Evolutionary conservation across 1,140 invertebrate genomes (phyloP), one percentile per base, ranked within the genome.

Genomic region (Polypedilum pembai): DNA sequence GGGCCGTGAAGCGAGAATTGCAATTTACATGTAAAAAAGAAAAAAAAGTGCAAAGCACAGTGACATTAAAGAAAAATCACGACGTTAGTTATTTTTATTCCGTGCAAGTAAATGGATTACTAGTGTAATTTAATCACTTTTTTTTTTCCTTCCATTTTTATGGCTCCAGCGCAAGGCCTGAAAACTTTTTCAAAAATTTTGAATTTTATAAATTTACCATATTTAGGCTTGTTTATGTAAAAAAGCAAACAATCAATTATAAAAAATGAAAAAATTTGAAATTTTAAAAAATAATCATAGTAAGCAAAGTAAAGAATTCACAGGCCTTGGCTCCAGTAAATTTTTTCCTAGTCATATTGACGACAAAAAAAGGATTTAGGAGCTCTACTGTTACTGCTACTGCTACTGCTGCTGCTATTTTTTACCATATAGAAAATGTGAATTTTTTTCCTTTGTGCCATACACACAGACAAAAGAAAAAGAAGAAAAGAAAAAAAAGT

Each of bases 81-180:
- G 17, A 17, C n/a, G 18, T 4, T 18, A 69, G 20, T 20, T 69
- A 56, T 56, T 56, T 56, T 45, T 45, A 12, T 56, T 56, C 45
- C 45, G 45, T 56, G 45, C 7, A 18, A 69, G 20, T 21, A 18
- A 69, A 69, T 8, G 65, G 65, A 69, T 69, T 69, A 69, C 65
- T 21, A 69, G 65, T 69, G 65, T 69, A 69, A 69, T 69, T 69
- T 69, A 69, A 69, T 69, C 20, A 21, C 18, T 69, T 69, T 20
- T 56, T 69, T 20, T 56, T 56, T 56, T n/a, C 45, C 45, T 56
- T 18, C 65, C 65, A 69, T 21, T 69, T 69, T 69, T 69, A 69
- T 21, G 65, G 65, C 17, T 56, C 45, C 7, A n/a, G 3, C 10
- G 8, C n/a, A 17, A n/a, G n/a, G n/a, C n/a, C n/a, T n/a, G n/a